phyloP scores from a whole-genome alignment of 2,113 vertebrate genomes.

The Phoenicopterus ruber region DNA sequence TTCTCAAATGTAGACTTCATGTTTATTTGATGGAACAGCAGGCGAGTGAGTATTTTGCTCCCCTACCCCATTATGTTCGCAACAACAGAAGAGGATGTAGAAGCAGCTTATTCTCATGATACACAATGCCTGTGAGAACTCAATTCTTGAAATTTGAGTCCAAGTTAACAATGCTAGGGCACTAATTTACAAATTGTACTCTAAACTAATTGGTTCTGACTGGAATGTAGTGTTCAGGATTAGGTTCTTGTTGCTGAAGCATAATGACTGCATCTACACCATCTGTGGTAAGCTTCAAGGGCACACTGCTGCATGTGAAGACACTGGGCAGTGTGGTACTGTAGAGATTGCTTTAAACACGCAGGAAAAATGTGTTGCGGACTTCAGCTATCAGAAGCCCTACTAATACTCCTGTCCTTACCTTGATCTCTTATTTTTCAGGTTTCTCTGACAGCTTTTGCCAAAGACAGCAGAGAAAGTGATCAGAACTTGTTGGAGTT shows the following conservation, averaged over 20 bases:
- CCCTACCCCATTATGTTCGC: background rate
- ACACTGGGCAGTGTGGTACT: background rate
- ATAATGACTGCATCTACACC: background rate
- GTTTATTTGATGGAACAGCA: background rate
- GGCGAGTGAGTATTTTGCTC: background rate
- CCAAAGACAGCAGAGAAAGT: background rate
- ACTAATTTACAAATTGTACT: background rate
- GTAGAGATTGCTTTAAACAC: background rate
- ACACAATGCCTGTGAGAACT: background rate
- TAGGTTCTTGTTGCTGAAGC: background rate
- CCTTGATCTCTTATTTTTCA: slow-evolving; percentile 39
- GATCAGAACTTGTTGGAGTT: background rate
- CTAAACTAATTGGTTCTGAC: background rate
- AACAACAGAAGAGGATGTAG: background rate
- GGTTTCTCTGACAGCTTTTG: slow-evolving; percentile 31
- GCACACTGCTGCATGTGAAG: background rate
- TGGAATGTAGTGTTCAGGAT: background rate
- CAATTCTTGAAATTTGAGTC: accelerated
- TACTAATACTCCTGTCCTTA: background rate
- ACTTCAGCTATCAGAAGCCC: background rate
- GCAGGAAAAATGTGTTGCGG: background rate
- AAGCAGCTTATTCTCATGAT: background rate
- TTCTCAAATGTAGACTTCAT: background rate
- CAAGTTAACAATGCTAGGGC: background rate
- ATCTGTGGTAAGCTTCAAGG: background rate